Base-by-base conservation (phyloP, 1,140 invertebrate genomes). In the Anagrus nilaparvatae region DNA sequence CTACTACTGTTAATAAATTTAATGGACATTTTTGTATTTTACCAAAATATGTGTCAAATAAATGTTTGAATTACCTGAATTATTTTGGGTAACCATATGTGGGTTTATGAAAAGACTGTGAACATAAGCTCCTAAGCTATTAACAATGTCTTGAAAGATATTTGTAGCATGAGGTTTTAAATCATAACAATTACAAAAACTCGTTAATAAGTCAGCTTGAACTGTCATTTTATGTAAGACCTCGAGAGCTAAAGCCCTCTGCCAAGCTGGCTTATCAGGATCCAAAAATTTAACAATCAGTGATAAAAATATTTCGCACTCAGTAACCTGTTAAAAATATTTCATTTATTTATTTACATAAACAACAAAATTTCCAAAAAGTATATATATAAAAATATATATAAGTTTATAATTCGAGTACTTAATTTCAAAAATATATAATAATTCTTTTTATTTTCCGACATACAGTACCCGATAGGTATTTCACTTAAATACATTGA, bases 271-370 rank as follows among this genome's bases (percentile, higher is more conserved):
- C 67, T 96, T 95, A 54, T 98, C 95, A 9, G 87, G 84, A 67
- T 97, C 93, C 58, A 99, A 64, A 70, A 98, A 97, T 64, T 97
- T 97, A 4, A 98, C 88, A 25, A 98, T 85, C 23, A 98, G 69
- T 1, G 93, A 96, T 30, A 98, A 71, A 65, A 99, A 97, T 56
- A 99, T 98, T 71, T 99, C 96, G 69, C 93, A 97, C 67, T 99
- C 95, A 4, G 94, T 97, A 14, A 89, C 78, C 88, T 91, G n/a
- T n/a, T n/a, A n/a, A n/a, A n/a, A n/a, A n/a, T n/a, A n/a, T n/a
- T n/a, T n/a, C n/a, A n/a, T n/a, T n/a, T n/a, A n/a, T n/a, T n/a
- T n/a, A n/a, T n/a, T n/a, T n/a, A n/a, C n/a, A n/a, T n/a, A n/a
- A n/a, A n/a, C n/a, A n/a, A n/a, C n/a, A n/a, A n/a, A n/a, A n/a